Evolutionary conservation across 2,888 invertebrate genomes (phyloP).

Genomic region (Stictocephala bisonia): DNA sequence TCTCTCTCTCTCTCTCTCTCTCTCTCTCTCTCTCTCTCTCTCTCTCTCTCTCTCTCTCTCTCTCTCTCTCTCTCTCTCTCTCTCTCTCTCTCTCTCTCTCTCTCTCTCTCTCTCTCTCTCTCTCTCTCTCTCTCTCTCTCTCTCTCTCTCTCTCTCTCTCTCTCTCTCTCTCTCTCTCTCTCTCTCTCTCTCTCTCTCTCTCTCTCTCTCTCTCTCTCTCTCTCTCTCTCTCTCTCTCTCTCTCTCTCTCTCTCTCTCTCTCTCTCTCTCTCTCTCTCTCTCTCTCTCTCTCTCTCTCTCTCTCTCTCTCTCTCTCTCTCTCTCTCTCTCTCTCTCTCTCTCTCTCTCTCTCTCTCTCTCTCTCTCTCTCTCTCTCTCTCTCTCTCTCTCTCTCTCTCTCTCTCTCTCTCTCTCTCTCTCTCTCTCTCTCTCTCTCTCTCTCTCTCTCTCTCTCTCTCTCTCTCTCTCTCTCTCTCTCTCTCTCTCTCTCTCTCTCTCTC

Average conservation of each 20-base stretch:
- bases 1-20: not conserved
- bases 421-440: not conserved
- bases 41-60: not conserved
- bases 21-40: not conserved
- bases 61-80: not conserved
- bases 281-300: not conserved
- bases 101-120: not conserved
- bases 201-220: not conserved
- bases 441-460: not conserved
- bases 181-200: not conserved
- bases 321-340: not conserved
- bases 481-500: slow-evolving; percentile 57
- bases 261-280: not conserved
- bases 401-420: not conserved
- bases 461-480: slow-evolving; percentile 60
- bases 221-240: not conserved
- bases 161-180: not conserved
- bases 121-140: not conserved
- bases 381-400: not conserved
- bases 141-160: not conserved
- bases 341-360: not conserved
- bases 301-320: not conserved
- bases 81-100: not conserved
- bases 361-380: not conserved
- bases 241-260: not conserved